phyloP scores from a whole-genome alignment of 1,140 invertebrate genomes.

The Drosophila setifemur region DNA sequence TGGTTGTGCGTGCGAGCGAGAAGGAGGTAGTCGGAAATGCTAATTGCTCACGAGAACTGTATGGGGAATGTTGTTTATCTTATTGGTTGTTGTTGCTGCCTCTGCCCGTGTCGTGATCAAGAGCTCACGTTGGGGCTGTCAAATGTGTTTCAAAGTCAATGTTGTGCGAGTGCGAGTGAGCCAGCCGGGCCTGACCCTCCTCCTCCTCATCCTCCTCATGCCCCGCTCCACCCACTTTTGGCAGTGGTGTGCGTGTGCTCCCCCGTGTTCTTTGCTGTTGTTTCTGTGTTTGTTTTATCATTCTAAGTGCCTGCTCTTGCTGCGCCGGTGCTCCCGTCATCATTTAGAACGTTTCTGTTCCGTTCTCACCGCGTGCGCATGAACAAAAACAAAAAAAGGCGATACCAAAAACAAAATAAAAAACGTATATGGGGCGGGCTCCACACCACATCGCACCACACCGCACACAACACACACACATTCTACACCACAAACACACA shows the following conservation, averaged over 20 bases:
- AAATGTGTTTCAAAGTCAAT: slow-evolving; percentile 76
- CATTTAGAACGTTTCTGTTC: slow-evolving; percentile 69
- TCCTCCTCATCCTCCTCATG: too few relatives aligned
- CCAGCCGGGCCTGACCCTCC: slow-evolving; percentile 16
- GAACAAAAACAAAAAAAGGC: slow-evolving; percentile 39
- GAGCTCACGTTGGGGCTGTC: slow-evolving; percentile 38
- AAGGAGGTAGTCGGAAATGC: slow-evolving; percentile 26
- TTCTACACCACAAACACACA: slow-evolving; percentile 44
- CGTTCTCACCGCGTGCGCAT: slow-evolving; percentile 43
- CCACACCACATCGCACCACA: slow-evolving; percentile 24
- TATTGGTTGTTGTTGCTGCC: slow-evolving; percentile 2
- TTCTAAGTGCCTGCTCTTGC: slow-evolving; percentile 56
- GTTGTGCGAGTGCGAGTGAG: slow-evolving; percentile 45
- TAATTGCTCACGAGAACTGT: slow-evolving; percentile 15
- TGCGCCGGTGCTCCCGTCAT: slow-evolving; percentile 66
- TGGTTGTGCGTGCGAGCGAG: slow-evolving; percentile 36
- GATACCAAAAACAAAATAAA: slow-evolving; percentile 2
- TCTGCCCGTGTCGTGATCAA: slow-evolving; percentile 36
- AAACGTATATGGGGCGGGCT: slow-evolving; percentile 63
- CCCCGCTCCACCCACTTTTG: slow-evolving; percentile 26
- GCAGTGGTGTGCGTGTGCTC: slow-evolving; percentile 31
- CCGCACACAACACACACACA: not conserved
- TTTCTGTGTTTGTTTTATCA: slow-evolving; percentile 63
- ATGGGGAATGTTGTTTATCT: slow-evolving; percentile 14
- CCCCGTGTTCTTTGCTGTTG: slow-evolving; percentile 5